Conservation (phyloP, 92 coral and sea anemone genomes). For the Chrysogorgia sp. region DNA sequence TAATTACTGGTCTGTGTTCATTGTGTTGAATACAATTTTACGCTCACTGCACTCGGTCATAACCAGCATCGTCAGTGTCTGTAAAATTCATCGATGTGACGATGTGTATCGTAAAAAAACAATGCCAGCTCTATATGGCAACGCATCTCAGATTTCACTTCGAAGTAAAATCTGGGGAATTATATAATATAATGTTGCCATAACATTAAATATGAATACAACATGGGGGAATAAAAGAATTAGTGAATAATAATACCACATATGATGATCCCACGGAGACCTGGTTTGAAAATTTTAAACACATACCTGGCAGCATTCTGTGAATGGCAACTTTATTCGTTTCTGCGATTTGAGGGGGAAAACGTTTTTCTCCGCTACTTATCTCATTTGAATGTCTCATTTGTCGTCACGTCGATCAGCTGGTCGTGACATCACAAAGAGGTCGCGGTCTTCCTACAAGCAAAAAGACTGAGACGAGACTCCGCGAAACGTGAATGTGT, state of each 20-base stretch:
- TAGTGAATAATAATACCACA: not conserved
- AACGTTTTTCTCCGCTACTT: not conserved
- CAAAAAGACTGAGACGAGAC: too few relatives aligned
- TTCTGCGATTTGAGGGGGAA: not conserved
- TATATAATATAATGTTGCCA: not conserved
- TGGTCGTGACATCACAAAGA: slow-evolving; percentile 1
- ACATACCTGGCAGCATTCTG: not conserved
- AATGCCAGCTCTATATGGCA: not conserved
- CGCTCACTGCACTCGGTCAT: not conserved
- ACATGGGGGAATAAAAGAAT: not conserved
- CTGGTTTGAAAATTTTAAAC: not conserved
- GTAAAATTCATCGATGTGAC: not conserved
- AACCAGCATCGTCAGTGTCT: not conserved
- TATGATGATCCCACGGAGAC: not conserved
- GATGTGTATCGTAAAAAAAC: not conserved
- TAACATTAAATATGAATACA: not conserved
- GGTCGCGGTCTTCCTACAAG: not conserved
- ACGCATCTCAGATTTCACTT: not conserved
- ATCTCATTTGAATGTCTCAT: not conserved
- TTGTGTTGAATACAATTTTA: not conserved
- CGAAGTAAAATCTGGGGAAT: not conserved
- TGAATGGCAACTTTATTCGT: not conserved
- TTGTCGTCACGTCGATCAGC: not conserved
- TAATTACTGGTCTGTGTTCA: not conserved
- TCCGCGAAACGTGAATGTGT: too few relatives aligned